Evolutionary conservation across 2,113 vertebrate genomes (phyloP).

Genomic region (Oostethus manadensis): DNA sequence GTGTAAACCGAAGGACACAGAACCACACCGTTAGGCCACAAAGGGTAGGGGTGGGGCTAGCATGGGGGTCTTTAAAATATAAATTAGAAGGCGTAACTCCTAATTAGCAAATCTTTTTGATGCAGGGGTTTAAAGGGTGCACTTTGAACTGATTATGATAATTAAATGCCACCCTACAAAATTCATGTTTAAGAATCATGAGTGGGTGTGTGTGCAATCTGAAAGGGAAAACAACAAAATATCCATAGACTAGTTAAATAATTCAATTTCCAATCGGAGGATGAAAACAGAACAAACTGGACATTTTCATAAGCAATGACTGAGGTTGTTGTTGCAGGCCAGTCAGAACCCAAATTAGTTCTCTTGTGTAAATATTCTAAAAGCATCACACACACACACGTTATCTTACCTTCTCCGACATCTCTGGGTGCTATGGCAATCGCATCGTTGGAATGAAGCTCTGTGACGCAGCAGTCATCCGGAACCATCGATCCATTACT

Average conservation of each 20-base stretch:
- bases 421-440: constrained; percentile 83
- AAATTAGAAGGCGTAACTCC: constrained; percentile 51
- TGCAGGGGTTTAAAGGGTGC: constrained; percentile 34
- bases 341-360: neutral
- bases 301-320: too few relatives aligned
- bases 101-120: constrained; percentile 60
- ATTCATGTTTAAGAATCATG: constrained; percentile 13
- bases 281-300: too few relatives aligned
- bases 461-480: constrained; percentile 82
- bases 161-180: constrained; percentile 54
- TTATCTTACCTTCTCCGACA: constrained; percentile 82
- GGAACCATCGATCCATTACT: constrained; percentile 75
- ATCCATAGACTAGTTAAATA: neutral
- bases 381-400: neutral
- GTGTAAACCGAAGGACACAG: constrained; percentile 11
- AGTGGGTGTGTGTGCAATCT: neutral
- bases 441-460: constrained; percentile 84
- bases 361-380: constrained; percentile 1
- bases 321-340: neutral
- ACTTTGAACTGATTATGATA: constrained; percentile 55
- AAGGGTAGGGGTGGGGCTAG: constrained; percentile 13
- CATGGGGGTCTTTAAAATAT: constrained; percentile 45
- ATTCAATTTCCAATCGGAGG: too few relatives aligned
- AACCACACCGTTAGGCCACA: constrained; percentile 37
- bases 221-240: constrained; percentile 16